Evolutionary conservation across 2,113 vertebrate genomes (phyloP).

Genomic region (Xenopus laevis): DNA sequence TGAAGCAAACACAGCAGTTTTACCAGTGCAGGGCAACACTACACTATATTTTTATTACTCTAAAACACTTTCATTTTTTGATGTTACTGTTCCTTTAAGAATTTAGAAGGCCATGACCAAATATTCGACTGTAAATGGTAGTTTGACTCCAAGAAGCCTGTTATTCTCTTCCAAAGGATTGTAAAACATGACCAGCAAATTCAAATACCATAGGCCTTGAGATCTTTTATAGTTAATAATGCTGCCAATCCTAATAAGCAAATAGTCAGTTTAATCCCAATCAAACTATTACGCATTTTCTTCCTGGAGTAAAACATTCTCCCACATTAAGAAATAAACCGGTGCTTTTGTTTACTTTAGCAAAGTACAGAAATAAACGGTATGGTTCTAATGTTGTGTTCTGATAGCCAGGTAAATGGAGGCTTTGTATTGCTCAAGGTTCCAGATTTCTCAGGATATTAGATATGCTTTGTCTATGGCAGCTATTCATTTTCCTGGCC

Average conservation of each 20-base stretch:
- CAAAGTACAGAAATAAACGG: slow-evolving; percentile 30
- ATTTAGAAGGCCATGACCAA: too few relatives aligned
- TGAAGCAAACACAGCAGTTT: too few relatives aligned
- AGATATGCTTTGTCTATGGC: background rate
- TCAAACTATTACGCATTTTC: background rate
- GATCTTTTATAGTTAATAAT: too few relatives aligned
- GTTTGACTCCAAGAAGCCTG: too few relatives aligned
- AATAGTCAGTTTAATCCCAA: background rate
- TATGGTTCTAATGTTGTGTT: slow-evolving; percentile 19
- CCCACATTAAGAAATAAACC: slow-evolving; percentile 26
- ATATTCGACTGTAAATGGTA: too few relatives aligned
- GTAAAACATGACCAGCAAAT: too few relatives aligned
- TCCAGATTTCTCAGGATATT: slow-evolving; percentile 22
- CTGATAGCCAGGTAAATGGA: slow-evolving; percentile 16
- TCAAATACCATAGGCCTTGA: too few relatives aligned
- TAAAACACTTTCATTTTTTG: too few relatives aligned
- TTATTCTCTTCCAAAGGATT: too few relatives aligned
- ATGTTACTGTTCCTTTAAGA: too few relatives aligned
- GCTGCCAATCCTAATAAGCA: slow-evolving; percentile 17
- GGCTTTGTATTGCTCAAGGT: slow-evolving; percentile 3
- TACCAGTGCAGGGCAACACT: too few relatives aligned
- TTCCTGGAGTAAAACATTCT: slow-evolving; percentile 7
- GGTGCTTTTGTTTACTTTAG: slow-evolving; percentile 14
- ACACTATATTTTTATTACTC: too few relatives aligned
- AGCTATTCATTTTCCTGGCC: background rate